A percentile compares a stretch with the other conserved stretches of the same genome.
These are phyloP conservation scores for Cichladusa arquata DNA, from an alignment of 2,113 vertebrate genomes.

Conservation along the genomic window DNA sequence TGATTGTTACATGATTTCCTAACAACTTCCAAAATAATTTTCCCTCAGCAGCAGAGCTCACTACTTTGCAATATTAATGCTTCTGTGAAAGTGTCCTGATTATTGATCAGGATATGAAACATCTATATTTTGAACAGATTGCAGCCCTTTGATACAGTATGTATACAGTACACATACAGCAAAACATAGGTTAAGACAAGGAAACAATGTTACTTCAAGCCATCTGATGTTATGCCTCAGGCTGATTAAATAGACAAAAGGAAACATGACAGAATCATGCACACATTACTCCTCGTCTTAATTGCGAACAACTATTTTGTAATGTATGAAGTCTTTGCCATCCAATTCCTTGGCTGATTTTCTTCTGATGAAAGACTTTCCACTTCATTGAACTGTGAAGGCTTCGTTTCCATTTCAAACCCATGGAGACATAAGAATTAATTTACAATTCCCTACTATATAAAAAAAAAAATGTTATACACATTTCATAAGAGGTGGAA, in stretches of 20 bases:
- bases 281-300: conserved; percentile 40
- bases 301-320: conserved; percentile 59
- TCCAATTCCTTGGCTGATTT: conserved; percentile 51
- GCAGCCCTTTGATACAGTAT: neutral
- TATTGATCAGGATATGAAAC: neutral
- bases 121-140: neutral
- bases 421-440: conserved; percentile 27
- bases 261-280: conserved; percentile 16
- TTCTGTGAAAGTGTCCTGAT: neutral
- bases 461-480: neutral
- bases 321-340: conserved; percentile 35
- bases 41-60: neutral
- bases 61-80: neutral
- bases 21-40: neutral
- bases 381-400: conserved; percentile 61
- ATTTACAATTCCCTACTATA: conserved; percentile 33
- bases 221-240: conserved; percentile 24
- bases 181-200: neutral
- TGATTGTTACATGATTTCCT: neutral
- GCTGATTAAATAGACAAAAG: conserved; percentile 51
- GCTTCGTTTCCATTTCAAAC: conserved; percentile 2
- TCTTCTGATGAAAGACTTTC: conserved; percentile 55
- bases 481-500: neutral
- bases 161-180: neutral
- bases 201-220: conserved; percentile 13